Evolutionary conservation across 2,888 invertebrate species (phyloP).

Genomic region (Lagria hirta): DNA sequence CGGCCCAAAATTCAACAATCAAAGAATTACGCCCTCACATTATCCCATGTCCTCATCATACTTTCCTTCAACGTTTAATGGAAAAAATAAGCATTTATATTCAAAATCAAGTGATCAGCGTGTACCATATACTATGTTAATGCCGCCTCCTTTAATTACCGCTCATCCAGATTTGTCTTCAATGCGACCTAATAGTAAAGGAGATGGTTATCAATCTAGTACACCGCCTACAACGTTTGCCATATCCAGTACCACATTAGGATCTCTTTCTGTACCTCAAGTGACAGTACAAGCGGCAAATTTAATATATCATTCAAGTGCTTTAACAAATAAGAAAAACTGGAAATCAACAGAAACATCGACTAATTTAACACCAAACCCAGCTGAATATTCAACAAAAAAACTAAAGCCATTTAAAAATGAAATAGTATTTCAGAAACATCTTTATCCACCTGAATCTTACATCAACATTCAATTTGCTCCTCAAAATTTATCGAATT

Average conservation of each 20-base stretch:
- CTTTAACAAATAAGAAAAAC: constrained; percentile 53
- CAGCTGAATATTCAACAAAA: constrained; percentile 27
- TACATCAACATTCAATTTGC: constrained; percentile 39
- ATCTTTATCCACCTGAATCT: constrained; percentile 37
- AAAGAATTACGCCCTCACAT: constrained; percentile 47
- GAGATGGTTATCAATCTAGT: constrained; percentile 2
- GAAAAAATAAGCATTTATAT: constrained; percentile 37
- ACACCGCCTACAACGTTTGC: constrained; percentile 9
- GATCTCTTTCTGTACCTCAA: background rate
- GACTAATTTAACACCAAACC: constrained; percentile 28
- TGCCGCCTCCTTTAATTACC: constrained; percentile 67
- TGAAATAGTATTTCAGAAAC: constrained; percentile 32
- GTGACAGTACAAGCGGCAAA: constrained; percentile 65
- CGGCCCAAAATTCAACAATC: constrained; percentile 54
- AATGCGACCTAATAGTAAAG: constrained; percentile 15
- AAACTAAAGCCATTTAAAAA: constrained; percentile 27
- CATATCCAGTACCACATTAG: constrained; percentile 14
- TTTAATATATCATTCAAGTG: constrained; percentile 66
- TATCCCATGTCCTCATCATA: constrained; percentile 52
- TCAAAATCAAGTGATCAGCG: constrained; percentile 56
- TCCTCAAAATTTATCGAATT: constrained; percentile 32
- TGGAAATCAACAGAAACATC: constrained; percentile 46
- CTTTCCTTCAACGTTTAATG: constrained; percentile 47
- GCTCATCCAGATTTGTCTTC: constrained; percentile 39
- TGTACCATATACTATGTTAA: constrained; percentile 66